Conservation (phyloP, 2,888 invertebrate species). For the Papilio gigon region DNA sequence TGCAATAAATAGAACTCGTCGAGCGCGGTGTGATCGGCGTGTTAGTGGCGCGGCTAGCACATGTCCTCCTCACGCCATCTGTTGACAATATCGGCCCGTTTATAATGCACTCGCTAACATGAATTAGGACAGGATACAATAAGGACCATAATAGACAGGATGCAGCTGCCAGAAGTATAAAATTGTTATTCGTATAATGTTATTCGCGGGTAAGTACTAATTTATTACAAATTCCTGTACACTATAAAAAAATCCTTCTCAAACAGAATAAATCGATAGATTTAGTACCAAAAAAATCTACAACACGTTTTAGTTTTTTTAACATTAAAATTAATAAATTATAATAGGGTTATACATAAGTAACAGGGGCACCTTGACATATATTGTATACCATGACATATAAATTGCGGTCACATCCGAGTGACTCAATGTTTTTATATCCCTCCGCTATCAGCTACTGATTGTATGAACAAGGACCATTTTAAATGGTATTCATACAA, state of each 20-base stretch:
- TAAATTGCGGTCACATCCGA: slow-evolving; percentile 36
- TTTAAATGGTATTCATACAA: not conserved
- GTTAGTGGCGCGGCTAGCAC: slow-evolving; percentile 28
- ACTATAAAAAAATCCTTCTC: not conserved
- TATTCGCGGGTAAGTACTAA: no score
- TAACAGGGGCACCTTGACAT: slow-evolving; percentile 31
- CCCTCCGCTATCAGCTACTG: slow-evolving; percentile 11
- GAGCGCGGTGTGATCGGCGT: no score
- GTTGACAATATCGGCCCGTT: not conserved
- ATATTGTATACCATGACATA: slow-evolving; percentile 33
- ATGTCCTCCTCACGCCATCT: slow-evolving; percentile 20
- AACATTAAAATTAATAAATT: no score
- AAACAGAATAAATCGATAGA: no score
- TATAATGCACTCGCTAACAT: slow-evolving; percentile 9
- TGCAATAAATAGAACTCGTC: no score
- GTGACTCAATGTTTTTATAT: slow-evolving; percentile 33
- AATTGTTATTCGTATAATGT: no score
- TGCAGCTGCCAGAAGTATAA: no score
- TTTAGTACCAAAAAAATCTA: no score
- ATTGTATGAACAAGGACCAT: slow-evolving; percentile 15
- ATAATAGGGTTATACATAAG: not conserved
- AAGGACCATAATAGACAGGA: slow-evolving; percentile 1
- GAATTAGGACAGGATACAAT: not conserved
- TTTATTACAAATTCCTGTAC: not conserved
- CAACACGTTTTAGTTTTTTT: no score